Base-by-base conservation (phyloP, 2,888 invertebrate genomes). In the Limnephilus marmoratus region DNA sequence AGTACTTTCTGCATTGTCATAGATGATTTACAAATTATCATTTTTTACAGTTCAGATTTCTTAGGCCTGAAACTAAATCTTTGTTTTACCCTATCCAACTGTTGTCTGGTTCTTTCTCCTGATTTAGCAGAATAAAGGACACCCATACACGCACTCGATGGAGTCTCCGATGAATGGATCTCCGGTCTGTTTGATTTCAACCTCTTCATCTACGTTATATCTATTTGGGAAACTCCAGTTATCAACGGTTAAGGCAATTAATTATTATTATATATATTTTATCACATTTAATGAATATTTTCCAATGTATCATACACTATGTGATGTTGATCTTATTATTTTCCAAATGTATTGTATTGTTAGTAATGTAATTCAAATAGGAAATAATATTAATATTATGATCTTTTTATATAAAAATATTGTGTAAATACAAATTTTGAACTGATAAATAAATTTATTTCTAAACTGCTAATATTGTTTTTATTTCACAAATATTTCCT, bases 401-500 rank as follows among this genome's bases (percentile, higher is more conserved):
- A 93, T 93, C 92, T 93, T 93, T 93, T 93, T 93, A 91, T 93
- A 93, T 92, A 90, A 92, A 93, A 93, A 93, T 90, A 93, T 92
- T 93, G 90, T 96, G 96, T 96, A 96, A 96, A 96, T 96, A 96
- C 95, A 96, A 96, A 96, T 96, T 96, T 96, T 96, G 96, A 96
- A 96, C 96, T 96, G 96, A 96, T 96, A 96, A 94, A 96, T 96
- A 96, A 96, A 93, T 93, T 93, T 93, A 93, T 93, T 93, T 93
- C 93, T 93, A 93, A 93, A 93, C 89, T 91, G 91, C 91, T 80
- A 88, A 68, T 31, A 31, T 88, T 82, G 34, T 41, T 90, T 92
- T 89, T 91, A 85, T 92, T 87, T 87, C 4, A 85, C 24, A 24
- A 68, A 68, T 24, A 37, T 41, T 37, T 85, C 85, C 18, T 90